Conservation (phyloP, 2,888 invertebrate species). For the Drosophila limbata region DNA sequence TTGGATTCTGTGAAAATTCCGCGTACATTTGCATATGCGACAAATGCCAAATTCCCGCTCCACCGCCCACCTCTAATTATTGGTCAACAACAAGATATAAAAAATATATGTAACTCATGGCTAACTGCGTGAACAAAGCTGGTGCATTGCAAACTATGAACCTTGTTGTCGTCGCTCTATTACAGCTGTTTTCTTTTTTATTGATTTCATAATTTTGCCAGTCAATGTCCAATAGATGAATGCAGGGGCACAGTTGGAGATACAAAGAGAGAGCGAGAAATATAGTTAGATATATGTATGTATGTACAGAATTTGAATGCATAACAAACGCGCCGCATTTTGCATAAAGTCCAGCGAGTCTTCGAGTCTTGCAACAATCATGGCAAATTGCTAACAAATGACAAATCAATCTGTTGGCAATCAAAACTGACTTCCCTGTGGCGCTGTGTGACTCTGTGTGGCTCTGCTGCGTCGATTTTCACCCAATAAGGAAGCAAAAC, state of each 20-base stretch:
- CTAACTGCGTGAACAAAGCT: slow-evolving; percentile 21
- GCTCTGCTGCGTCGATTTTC: slow-evolving; percentile 63
- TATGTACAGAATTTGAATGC: slow-evolving; percentile 26
- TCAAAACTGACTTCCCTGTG: slow-evolving; percentile 71
- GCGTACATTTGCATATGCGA: slow-evolving; percentile 70
- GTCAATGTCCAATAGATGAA: slow-evolving; percentile 71
- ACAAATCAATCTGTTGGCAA: slow-evolving; percentile 77
- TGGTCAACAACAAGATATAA: background rate
- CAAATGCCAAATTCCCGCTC: slow-evolving; percentile 31
- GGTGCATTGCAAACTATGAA: slow-evolving; percentile 58
- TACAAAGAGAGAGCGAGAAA: background rate
- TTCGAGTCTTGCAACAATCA: slow-evolving; percentile 6
- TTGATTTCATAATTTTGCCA: slow-evolving; percentile 74
- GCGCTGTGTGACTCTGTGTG: slow-evolving; percentile 22
- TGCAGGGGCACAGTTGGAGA: slow-evolving; percentile 33
- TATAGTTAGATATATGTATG: background rate
- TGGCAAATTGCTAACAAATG: slow-evolving; percentile 66
- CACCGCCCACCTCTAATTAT: slow-evolving; percentile 44
- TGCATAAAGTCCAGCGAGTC: slow-evolving; percentile 25
- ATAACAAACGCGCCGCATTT: slow-evolving; percentile 53
- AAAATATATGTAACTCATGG: slow-evolving; percentile 5
- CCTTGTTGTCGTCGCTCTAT: slow-evolving; percentile 58
- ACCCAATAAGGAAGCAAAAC: slow-evolving; percentile 78
- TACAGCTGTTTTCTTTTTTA: slow-evolving; percentile 48
- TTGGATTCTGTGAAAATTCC: slow-evolving; percentile 64